Conservation (phyloP, 2,888 invertebrate genomes). For the Chrysolina haemoptera region DNA sequence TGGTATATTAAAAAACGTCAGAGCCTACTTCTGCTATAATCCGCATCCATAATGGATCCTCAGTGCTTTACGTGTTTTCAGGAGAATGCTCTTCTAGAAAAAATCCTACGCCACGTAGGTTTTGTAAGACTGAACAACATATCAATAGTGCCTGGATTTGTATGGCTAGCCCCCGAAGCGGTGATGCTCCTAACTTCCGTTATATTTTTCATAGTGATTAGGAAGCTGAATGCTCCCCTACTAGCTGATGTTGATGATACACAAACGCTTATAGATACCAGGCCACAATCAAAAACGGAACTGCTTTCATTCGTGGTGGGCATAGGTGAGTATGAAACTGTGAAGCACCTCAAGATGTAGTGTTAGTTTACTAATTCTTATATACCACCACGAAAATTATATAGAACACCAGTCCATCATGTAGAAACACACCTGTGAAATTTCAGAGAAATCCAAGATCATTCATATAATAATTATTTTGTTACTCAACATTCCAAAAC, state of each 20-base stretch:
- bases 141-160: slow-evolving; percentile 76
- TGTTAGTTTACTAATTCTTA: too few relatives aligned
- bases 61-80: slow-evolving; percentile 45
- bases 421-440: too few relatives aligned
- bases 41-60: too few relatives aligned
- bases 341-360: too few relatives aligned
- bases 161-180: slow-evolving; percentile 86
- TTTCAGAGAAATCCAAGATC: too few relatives aligned
- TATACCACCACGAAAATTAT: too few relatives aligned
- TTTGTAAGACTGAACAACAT: slow-evolving; percentile 76
- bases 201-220: slow-evolving; percentile 71
- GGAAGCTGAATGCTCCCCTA: slow-evolving; percentile 63
- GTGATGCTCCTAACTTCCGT: slow-evolving; percentile 73
- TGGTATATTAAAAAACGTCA: too few relatives aligned
- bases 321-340: slow-evolving; percentile 34
- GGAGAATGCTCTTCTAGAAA: slow-evolving; percentile 73
- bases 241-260: slow-evolving; percentile 27
- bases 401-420: too few relatives aligned
- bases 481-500: too few relatives aligned
- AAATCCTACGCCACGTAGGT: slow-evolving; percentile 79
- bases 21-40: too few relatives aligned
- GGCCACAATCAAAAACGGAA: slow-evolving; percentile 40
- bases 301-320: slow-evolving; percentile 47
- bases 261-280: slow-evolving; percentile 36
- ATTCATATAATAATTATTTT: too few relatives aligned